Percentiles rank a stretch among this genome's conserved stretches.
Evolutionary conservation across 2,113 vertebrate species (phyloP).

Genomic region (Anser brachyrhynchus): DNA sequence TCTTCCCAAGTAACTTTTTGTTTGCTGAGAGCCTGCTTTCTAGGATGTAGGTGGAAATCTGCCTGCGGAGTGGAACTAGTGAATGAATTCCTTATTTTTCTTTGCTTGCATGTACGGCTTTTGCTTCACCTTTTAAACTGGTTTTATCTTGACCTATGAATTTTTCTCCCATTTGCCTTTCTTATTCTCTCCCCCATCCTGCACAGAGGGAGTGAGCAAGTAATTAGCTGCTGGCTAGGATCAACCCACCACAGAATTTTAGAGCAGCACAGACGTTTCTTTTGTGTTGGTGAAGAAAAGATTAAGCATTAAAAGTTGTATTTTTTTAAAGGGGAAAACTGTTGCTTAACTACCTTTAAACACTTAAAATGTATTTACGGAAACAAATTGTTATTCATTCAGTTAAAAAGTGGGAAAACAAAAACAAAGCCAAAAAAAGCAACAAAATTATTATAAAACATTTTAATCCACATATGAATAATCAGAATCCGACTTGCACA

Average conservation of each 20-base stretch:
- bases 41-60: background rate
- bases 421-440: background rate
- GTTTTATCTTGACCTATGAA: background rate
- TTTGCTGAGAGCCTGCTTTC: background rate
- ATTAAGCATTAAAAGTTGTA: background rate
- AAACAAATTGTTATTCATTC: conserved; percentile 11
- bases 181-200: background rate
- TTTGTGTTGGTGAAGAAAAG: background rate
- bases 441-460: background rate
- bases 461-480: background rate
- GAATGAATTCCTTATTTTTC: background rate
- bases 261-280: background rate
- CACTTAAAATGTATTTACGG: background rate
- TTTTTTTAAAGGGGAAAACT: background rate
- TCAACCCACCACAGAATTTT: background rate
- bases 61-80: background rate
- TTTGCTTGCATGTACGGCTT: background rate
- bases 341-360: background rate
- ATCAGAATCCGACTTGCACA: background rate
- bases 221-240: background rate
- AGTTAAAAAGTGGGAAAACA: background rate
- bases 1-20: background rate
- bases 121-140: background rate
- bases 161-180: background rate
- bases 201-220: background rate